Percentiles rank a stretch among this genome's conserved stretches.
phyloP scores from a whole-genome alignment of 2,113 vertebrate genomes.

The Sylvietta virens region DNA sequence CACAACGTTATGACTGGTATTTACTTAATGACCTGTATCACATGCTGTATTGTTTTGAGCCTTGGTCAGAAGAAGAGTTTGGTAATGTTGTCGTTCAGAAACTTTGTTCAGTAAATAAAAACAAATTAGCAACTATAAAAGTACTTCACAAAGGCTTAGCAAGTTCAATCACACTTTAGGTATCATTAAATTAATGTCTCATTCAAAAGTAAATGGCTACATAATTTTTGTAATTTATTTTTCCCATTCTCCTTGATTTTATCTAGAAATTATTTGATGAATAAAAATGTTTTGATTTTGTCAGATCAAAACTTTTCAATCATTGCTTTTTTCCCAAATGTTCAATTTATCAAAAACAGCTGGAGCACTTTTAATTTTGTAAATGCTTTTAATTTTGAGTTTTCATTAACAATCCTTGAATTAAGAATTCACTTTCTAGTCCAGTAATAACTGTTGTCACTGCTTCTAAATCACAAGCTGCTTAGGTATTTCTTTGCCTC shows the following conservation, averaged over 20 bases:
- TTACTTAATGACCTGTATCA: background rate
- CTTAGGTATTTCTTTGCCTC: conserved; percentile 8
- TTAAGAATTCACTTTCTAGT: background rate
- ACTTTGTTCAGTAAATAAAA: background rate
- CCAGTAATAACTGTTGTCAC: background rate
- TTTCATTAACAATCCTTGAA: background rate
- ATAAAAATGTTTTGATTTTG: background rate
- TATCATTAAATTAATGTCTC: background rate
- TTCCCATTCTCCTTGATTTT: background rate
- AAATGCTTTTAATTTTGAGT: conserved; percentile 12
- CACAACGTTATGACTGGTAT: background rate
- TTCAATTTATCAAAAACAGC: background rate
- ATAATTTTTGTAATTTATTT: background rate
- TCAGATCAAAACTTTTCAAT: background rate
- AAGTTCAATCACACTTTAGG: background rate
- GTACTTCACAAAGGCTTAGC: background rate
- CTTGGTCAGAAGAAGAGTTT: background rate
- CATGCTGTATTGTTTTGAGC: background rate
- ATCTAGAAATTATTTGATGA: background rate
- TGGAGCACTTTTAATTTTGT: background rate
- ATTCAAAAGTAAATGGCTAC: background rate
- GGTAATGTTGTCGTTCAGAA: background rate
- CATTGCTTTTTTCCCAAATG: background rate
- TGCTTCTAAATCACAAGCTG: background rate
- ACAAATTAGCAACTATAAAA: background rate